phyloP scores from a whole-genome alignment of 1,140 invertebrate species.

The Leptinotarsa undecemlineata region DNA sequence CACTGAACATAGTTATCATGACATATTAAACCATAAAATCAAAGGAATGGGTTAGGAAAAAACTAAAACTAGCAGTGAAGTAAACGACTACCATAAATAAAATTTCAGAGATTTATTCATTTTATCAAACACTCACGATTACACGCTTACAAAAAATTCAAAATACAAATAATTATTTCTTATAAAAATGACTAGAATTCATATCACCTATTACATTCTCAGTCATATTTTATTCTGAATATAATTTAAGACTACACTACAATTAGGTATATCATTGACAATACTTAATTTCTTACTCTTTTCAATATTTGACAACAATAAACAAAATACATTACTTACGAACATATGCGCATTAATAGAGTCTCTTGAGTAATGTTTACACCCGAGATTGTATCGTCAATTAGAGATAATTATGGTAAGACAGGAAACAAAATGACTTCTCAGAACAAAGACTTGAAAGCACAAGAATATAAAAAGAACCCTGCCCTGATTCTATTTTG shows the following conservation, averaged over 20 bases:
- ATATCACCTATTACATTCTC: not conserved
- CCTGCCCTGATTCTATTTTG: constrained; percentile 22
- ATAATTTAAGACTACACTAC: too few species aligned
- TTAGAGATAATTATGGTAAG: not conserved
- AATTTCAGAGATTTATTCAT: constrained; percentile 27
- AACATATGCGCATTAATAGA: constrained; percentile 1
- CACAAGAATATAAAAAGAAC: constrained; percentile 18
- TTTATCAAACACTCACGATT: not conserved
- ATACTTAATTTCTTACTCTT: not conserved
- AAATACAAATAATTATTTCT: not conserved
- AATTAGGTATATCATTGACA: too few species aligned
- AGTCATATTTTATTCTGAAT: too few species aligned
- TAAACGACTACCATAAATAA: constrained; percentile 27
- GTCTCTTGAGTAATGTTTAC: constrained; percentile 5
- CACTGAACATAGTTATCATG: not conserved
- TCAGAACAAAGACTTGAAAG: constrained; percentile 28
- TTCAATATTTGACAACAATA: not conserved
- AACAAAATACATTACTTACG: not conserved
- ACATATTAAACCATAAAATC: not conserved
- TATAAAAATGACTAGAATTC: not conserved
- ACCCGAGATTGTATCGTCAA: not conserved
- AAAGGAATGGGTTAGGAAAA: constrained; percentile 21
- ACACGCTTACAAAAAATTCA: not conserved
- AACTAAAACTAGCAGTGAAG: constrained; percentile 22
- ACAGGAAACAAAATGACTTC: not conserved